These are phyloP conservation scores for Dipodomys spectabilis DNA, from an alignment of 2,113 vertebrate genomes.

Conservation along the genomic window DNA sequence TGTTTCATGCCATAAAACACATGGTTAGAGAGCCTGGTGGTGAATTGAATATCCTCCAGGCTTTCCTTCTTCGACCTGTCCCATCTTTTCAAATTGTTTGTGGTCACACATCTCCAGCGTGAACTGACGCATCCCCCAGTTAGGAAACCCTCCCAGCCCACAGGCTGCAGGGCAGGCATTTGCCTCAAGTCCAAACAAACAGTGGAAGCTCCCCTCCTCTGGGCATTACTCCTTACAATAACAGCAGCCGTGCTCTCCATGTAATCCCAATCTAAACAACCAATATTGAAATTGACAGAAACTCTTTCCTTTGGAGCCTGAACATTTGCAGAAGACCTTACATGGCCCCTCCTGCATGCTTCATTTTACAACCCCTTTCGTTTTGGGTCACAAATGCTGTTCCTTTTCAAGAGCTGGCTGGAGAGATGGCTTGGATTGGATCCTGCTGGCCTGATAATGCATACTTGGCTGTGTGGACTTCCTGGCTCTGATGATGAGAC, in stretches of 20 bases:
- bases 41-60: not conserved
- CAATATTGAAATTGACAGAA: conserved; percentile 60
- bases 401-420: conserved; percentile 88
- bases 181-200: conserved; percentile 57
- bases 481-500: conserved; percentile 85
- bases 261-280: conserved; percentile 66
- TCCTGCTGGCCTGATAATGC: conserved; percentile 89
- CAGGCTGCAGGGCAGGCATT: conserved; percentile 46
- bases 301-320: conserved; percentile 64
- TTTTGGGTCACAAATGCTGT: conserved; percentile 90
- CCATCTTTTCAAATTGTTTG: conserved; percentile 2
- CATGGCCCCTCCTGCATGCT: conserved; percentile 68
- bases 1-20: conserved; percentile 62
- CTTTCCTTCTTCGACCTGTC: conserved; percentile 44
- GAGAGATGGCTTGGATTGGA: conserved; percentile 88
- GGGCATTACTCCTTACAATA: conserved; percentile 42
- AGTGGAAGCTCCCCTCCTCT: conserved; percentile 9
- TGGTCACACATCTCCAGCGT: conserved; percentile 16
- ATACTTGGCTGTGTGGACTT: conserved; percentile 87
- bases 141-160: conserved; percentile 55
- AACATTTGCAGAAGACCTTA: conserved; percentile 73
- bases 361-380: conserved; percentile 84
- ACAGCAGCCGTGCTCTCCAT: conserved; percentile 25
- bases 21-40: conserved; percentile 50
- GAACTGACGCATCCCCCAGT: conserved; percentile 47